These are phyloP conservation scores for Pholis gunnellus DNA, from an alignment of 2,113 vertebrate species.

Conservation along the genomic window DNA sequence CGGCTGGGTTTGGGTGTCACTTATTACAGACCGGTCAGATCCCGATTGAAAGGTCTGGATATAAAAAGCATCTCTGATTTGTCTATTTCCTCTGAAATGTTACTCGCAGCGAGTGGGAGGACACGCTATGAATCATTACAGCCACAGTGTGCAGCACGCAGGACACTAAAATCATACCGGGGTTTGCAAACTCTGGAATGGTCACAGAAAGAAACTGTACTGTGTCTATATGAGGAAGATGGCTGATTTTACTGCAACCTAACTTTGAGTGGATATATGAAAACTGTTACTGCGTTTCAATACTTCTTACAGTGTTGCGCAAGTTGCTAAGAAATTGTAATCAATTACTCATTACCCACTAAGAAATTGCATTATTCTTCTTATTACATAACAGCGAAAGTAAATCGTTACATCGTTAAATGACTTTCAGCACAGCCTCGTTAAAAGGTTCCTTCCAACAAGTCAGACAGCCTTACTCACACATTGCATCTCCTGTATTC, in stretches of 20 bases:
- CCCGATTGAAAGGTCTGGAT: constrained; percentile 78
- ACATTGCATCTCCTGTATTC: neutral
- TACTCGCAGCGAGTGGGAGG: constrained; percentile 45
- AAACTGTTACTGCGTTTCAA: neutral
- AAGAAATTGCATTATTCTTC: neutral
- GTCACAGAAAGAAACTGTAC: neutral
- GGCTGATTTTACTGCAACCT: neutral
- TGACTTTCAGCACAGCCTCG: neutral
- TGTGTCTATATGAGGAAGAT: neutral
- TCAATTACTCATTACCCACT: neutral
- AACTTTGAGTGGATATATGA: neutral
- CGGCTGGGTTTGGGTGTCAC: constrained; percentile 62
- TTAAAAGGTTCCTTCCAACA: neutral
- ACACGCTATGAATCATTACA: constrained; percentile 67
- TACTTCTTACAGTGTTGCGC: neutral
- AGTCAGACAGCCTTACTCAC: neutral
- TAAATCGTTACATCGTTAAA: neutral
- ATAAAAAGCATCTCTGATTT: constrained; percentile 76
- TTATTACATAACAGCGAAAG: neutral
- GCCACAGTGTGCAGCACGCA: neutral
- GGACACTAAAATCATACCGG: neutral
- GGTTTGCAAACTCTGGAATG: neutral
- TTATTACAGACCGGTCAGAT: constrained; percentile 76
- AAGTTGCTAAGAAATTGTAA: neutral
- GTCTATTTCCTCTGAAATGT: constrained; percentile 61